phyloP scores from a whole-genome alignment of 2,888 invertebrate genomes.

The Eupeodes latifasciatus region DNA sequence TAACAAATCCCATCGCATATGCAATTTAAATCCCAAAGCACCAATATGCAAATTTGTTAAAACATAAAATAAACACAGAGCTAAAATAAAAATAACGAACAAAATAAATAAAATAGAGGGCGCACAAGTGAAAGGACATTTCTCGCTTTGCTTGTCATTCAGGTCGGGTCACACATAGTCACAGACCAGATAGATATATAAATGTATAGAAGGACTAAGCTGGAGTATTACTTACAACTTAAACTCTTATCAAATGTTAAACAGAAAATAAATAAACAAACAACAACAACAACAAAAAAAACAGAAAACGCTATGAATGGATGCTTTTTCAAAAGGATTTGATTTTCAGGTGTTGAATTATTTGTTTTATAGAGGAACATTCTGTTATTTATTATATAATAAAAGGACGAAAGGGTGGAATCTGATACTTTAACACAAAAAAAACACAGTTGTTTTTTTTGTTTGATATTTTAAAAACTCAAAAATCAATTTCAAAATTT shows the following conservation, averaged over 20 bases:
- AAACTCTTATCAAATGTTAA: slow-evolving; percentile 59
- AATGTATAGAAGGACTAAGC: slow-evolving; percentile 39
- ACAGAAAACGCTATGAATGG: neutral
- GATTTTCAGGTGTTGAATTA: slow-evolving; percentile 34
- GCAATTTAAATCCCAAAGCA: slow-evolving; percentile 65
- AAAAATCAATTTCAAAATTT: no score
- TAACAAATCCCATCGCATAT: slow-evolving; percentile 47
- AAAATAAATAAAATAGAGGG: neutral
- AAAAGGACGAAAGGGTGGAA: no score
- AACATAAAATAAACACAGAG: slow-evolving; percentile 33
- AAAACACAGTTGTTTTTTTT: no score
- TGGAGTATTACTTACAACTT: slow-evolving; percentile 51
- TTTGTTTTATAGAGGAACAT: neutral
- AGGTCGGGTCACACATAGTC: slow-evolving; percentile 30
- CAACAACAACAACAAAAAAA: no score
- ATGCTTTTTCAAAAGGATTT: slow-evolving; percentile 23
- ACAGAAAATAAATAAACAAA: slow-evolving; percentile 30
- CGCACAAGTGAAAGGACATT: slow-evolving; percentile 38
- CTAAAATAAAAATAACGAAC: neutral
- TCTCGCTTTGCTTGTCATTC: slow-evolving; percentile 33
- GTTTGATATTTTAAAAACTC: no score
- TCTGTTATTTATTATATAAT: no score
- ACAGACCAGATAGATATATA: no score
- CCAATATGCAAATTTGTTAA: slow-evolving; percentile 59
- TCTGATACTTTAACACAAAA: no score